Base-by-base conservation (phyloP, 2,113 vertebrate genomes). In the Tringa solitaria region DNA sequence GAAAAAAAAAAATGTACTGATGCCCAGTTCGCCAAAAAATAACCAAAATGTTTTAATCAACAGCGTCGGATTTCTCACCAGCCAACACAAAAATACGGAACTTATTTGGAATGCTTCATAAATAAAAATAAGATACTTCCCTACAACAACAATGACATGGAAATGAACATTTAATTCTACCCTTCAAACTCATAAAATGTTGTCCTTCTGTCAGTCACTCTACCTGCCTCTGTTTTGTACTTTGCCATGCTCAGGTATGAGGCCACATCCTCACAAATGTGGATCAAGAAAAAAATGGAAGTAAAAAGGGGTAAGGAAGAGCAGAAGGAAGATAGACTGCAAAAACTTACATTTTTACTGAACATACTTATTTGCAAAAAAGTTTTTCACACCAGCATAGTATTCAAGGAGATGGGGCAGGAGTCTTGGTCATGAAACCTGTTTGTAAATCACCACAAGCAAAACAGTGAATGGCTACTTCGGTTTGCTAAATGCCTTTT, bases 401-500 rank as follows among this genome's bases (percentile, higher is more conserved):
- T 48, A 16, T n/a, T 54, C 17, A 75, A 45, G 48, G 13, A 56
- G 8, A 28, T 12, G 50, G 12, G 10, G 21, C 6, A 59, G 24
- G n/a, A 63, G 21, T 37, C n/a, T 12, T 67, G 14, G 39, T 53
- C 3, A 5, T 32, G 33, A 84, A 82, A 39, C 11, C 15, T 68
- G 14, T 28, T 59, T 3, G 9, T 33, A 32, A 54, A 84, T 24
- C 18, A 43, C 8, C 33, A 37, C 1, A 8, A 56, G 19, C 23
- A 80, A 68, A 84, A n/a, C 1, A 4, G 4, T 13, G 54, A 68
- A 27, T 7, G 24, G 21, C 0, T 4, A 11, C 32, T 77, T 24
- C 0, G 0, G 9, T 75, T 80, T 77, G 57, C 15, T 74, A 26
- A 89, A 39, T 6, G 4, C 0, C 0, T 30, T 81, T 8, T 88